These are phyloP conservation scores for Tinea trinotella DNA, from an alignment of 2,888 invertebrate genomes.

Conservation along the genomic window DNA sequence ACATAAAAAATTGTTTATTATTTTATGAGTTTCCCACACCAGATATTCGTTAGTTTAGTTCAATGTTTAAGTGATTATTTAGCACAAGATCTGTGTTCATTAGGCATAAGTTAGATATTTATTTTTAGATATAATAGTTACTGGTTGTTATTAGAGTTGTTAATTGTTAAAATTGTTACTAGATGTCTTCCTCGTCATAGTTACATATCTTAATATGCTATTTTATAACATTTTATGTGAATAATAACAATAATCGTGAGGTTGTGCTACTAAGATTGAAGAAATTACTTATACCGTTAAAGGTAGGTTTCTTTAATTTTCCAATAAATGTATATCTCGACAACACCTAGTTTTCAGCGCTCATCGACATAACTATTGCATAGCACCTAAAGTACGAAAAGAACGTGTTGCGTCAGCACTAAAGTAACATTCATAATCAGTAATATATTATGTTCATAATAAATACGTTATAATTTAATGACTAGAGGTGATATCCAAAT, in stretches of 20 bases:
- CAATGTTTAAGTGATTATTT: background rate
- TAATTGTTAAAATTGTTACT: too few relatives aligned
- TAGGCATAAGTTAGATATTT: constrained; percentile 26
- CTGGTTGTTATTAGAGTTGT: constrained; percentile 29
- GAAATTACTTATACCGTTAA: constrained; percentile 44
- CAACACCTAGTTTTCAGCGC: too few relatives aligned
- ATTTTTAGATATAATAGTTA: constrained; percentile 23
- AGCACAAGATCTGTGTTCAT: constrained; percentile 21
- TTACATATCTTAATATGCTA: background rate
- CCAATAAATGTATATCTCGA: too few relatives aligned
- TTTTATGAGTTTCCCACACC: background rate
- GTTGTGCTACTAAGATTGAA: constrained; percentile 38
- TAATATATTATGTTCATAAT: too few relatives aligned
- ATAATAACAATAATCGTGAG: background rate
- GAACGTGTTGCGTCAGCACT: too few relatives aligned
- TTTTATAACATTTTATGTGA: too few relatives aligned
- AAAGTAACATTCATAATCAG: too few relatives aligned
- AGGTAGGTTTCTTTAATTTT: constrained; percentile 40
- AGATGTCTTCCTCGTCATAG: constrained; percentile 31
- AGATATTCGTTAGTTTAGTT: constrained; percentile 20
- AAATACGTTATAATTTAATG: too few relatives aligned
- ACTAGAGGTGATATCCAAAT: too few relatives aligned
- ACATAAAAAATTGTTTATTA: background rate
- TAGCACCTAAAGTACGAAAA: too few relatives aligned
- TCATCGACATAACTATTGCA: too few relatives aligned